A percentile compares a stretch with the other conserved stretches of the same genome.
Evolutionary conservation across 2,113 vertebrate genomes (phyloP).

Genomic region (Actenoides hombroni): DNA sequence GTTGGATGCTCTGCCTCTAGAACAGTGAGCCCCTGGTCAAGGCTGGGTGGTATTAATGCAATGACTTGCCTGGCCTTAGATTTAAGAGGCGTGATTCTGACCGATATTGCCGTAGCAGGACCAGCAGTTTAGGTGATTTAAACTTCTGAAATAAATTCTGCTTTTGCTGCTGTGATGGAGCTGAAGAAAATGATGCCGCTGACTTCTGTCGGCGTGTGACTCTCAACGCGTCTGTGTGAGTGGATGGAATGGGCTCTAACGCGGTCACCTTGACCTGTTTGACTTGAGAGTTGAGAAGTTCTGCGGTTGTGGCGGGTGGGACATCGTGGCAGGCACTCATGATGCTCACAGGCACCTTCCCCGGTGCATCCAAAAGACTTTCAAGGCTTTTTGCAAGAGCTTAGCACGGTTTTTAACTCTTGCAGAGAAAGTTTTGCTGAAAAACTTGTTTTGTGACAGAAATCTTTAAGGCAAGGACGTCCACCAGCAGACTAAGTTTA

Average conservation of each 20-base stretch:
- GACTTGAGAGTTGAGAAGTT: background rate
- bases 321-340: background rate
- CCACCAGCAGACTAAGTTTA: background rate
- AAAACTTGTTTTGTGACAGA: background rate
- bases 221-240: fast-evolving
- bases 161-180: background rate
- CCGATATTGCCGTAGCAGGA: background rate
- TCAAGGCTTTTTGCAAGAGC: background rate
- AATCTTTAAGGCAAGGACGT: background rate
- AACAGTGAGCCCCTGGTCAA: background rate
- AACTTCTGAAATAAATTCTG: background rate
- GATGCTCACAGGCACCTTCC: background rate
- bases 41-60: background rate
- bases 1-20: background rate
- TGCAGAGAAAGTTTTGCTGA: background rate
- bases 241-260: background rate
- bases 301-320: background rate
- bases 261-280: background rate
- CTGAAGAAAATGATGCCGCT: background rate
- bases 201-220: background rate
- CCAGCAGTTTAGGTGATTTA: background rate
- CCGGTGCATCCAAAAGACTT: background rate
- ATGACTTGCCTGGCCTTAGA: background rate
- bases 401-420: background rate
- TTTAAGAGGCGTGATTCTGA: background rate